Percentiles rank a stretch among this genome's conserved stretches.
Evolutionary conservation across 2,113 vertebrate genomes (phyloP).

Genomic region (Antechinus flavipes): DNA sequence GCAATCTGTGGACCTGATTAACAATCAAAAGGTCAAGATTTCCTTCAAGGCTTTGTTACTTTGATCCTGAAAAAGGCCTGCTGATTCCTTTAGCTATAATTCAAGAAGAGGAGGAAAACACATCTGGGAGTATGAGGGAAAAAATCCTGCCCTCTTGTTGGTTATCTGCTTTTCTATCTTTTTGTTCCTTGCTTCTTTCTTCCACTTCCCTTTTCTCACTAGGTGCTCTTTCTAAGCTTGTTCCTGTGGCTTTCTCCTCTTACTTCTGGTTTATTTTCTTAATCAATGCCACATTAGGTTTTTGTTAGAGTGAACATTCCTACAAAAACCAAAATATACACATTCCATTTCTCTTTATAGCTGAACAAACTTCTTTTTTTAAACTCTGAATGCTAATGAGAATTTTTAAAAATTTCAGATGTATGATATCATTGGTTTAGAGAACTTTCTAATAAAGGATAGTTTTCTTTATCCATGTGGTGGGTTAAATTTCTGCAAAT

Average conservation of each 20-base stretch:
- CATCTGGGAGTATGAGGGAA: not conserved
- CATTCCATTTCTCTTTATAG: not conserved
- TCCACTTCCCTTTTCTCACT: not conserved
- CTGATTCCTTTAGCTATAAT: not conserved
- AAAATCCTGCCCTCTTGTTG: not conserved
- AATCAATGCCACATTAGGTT: not conserved
- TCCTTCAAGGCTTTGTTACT: not conserved
- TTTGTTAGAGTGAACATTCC: not conserved
- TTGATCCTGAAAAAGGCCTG: not conserved
- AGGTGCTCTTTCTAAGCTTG: not conserved
- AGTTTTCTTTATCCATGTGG: not conserved
- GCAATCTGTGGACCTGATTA: not conserved
- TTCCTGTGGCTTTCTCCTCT: not conserved
- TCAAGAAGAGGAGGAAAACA: not conserved
- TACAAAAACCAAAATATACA: not conserved
- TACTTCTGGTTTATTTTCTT: not conserved
- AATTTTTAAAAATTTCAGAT: not conserved
- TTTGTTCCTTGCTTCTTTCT: not conserved
- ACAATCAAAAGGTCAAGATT: not conserved
- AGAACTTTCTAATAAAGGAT: not conserved
- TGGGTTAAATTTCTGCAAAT: not conserved
- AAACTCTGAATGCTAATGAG: not conserved
- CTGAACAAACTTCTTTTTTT: not conserved
- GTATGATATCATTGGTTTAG: not conserved
- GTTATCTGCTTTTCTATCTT: not conserved